A percentile compares a stretch with the other conserved stretches of the same genome.
These are phyloP conservation scores for Yoshiicerus persimilis DNA, from an alignment of 1,140 invertebrate genomes.

Conservation along the genomic window DNA sequence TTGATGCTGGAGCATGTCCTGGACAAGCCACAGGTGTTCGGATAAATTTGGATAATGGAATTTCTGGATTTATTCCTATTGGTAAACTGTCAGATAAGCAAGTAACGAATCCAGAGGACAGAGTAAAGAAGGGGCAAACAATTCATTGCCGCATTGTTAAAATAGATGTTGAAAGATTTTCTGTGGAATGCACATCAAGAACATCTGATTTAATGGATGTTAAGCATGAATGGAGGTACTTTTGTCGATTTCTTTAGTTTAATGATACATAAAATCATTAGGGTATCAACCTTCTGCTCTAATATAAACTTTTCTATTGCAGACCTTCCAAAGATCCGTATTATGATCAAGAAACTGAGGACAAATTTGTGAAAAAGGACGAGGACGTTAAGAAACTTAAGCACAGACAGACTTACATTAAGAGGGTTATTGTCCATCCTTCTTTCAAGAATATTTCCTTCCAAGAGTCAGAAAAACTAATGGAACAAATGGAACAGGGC, in stretches of 20 bases:
- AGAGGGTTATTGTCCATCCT: slow-evolving; percentile 96
- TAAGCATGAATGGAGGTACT: slow-evolving; percentile 87
- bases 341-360: slow-evolving; percentile 87
- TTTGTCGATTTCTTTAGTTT: too few relatives aligned
- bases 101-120: slow-evolving; percentile 88
- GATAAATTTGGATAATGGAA: slow-evolving; percentile 87
- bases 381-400: slow-evolving; percentile 70
- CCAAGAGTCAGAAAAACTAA: slow-evolving; percentile 85
- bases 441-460: slow-evolving; percentile 96
- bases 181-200: slow-evolving; percentile 90
- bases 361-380: slow-evolving; percentile 75
- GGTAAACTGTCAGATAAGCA: slow-evolving; percentile 94
- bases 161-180: slow-evolving; percentile 92
- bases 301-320: background rate
- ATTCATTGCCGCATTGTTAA: slow-evolving; percentile 93
- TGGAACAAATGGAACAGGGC: slow-evolving; percentile 90
- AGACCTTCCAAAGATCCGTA: slow-evolving; percentile 84
- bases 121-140: slow-evolving; percentile 81
- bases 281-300: too few relatives aligned
- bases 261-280: too few relatives aligned
- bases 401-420: slow-evolving; percentile 79
- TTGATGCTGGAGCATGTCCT: slow-evolving; percentile 91
- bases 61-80: slow-evolving; percentile 91
- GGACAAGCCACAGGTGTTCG: slow-evolving; percentile 92
- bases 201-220: slow-evolving; percentile 89